A percentile compares a stretch with the other conserved stretches of the same genome.
phyloP scores from a whole-genome alignment of 2,797 vertebrate species.

The Parotocinclus haroldoi region DNA sequence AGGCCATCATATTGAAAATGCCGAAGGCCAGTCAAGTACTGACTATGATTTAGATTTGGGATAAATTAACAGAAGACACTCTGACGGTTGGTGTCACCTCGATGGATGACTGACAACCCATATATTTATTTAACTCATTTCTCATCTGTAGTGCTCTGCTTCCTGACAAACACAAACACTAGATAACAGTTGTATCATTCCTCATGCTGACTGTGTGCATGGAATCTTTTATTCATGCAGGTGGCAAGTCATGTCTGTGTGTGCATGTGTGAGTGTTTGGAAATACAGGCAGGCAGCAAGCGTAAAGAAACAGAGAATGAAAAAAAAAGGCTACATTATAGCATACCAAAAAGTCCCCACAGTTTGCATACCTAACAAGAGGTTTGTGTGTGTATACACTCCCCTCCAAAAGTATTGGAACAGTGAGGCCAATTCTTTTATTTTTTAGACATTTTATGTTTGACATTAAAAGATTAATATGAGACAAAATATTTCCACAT shows the following conservation, averaged over 20 bases:
- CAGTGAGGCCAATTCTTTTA: no score
- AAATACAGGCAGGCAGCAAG: background rate
- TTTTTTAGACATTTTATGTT: no score
- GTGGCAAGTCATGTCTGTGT: slow-evolving; percentile 23
- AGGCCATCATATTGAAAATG: background rate
- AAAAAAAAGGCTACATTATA: slow-evolving; percentile 5
- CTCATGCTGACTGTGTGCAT: slow-evolving; percentile 39
- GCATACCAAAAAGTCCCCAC: slow-evolving; percentile 22
- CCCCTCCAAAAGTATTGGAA: no score
- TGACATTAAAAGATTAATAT: no score
- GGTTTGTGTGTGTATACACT: slow-evolving; percentile 7
- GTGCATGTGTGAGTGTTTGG: slow-evolving; percentile 17
- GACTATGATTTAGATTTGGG: slow-evolving; percentile 7
- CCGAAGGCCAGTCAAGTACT: slow-evolving; percentile 7
- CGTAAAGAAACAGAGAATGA: background rate
- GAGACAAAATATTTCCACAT: no score
- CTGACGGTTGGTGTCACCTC: background rate
- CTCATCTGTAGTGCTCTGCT: slow-evolving; percentile 23
- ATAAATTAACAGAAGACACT: background rate
- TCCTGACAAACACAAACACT: slow-evolving; percentile 37
- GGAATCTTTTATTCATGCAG: slow-evolving; percentile 54
- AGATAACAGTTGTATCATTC: slow-evolving; percentile 54
- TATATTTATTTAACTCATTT: slow-evolving; percentile 25
- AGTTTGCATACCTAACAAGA: slow-evolving; percentile 15
- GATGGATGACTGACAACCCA: slow-evolving; percentile 21